Conservation (phyloP, 1,140 invertebrate genomes). For the Galleria mellonella region DNA sequence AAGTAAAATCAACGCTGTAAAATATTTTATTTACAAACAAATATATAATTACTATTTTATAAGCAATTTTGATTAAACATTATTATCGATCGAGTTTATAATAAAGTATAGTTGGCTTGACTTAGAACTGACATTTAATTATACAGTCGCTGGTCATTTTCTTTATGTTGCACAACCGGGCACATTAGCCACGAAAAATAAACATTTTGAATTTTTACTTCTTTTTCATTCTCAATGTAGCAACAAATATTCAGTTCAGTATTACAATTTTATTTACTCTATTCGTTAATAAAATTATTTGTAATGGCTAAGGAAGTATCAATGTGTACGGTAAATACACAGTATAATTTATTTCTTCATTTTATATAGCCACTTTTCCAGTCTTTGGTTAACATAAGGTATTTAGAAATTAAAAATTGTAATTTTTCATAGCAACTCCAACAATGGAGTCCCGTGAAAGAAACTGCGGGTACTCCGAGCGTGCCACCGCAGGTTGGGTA, state of each 20-base stretch:
- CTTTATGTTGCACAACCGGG: constrained; percentile 9
- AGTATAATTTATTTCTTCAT: background rate
- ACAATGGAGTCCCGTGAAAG: constrained; percentile 75
- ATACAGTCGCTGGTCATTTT: too few relatives aligned
- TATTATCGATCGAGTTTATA: too few relatives aligned
- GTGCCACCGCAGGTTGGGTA: constrained; percentile 62
- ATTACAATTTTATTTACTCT: constrained; percentile 20
- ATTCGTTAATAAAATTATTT: constrained; percentile 8
- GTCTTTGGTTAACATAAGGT: background rate
- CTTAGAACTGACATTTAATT: too few relatives aligned
- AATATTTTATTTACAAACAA: too few relatives aligned
- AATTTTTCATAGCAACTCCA: constrained; percentile 75
- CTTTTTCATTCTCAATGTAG: constrained; percentile 25
- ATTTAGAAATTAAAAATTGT: too few relatives aligned
- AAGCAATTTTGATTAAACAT: too few relatives aligned
- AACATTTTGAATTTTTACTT: background rate
- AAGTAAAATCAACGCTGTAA: too few relatives aligned
- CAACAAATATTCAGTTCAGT: too few relatives aligned
- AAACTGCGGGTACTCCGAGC: constrained; percentile 42
- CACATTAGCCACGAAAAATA: constrained; percentile 23
- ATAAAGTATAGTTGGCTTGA: too few relatives aligned
- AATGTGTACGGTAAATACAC: constrained; percentile 56
- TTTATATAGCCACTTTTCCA: background rate
- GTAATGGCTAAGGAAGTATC: constrained; percentile 64
- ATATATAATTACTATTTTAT: too few relatives aligned